Conservation (phyloP, 2,797 vertebrate species). For the Mus caroli region DNA sequence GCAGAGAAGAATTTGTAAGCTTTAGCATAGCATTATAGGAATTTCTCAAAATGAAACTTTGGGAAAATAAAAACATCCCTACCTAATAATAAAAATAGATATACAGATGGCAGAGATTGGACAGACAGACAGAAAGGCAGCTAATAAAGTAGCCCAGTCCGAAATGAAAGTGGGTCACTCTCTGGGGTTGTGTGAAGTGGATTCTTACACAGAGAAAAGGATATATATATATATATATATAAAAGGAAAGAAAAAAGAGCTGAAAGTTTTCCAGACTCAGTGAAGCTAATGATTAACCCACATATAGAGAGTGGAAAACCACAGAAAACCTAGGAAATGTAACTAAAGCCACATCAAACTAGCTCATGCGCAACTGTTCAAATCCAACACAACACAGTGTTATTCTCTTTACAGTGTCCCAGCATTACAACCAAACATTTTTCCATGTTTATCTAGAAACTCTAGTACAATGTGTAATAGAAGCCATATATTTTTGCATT, state of each 20-base stretch:
- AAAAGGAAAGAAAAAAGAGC: background rate
- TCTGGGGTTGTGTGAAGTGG: background rate
- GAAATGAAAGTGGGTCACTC: background rate
- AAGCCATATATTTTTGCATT: too few relatives aligned
- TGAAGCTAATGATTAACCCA: background rate
- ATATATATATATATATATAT: too few relatives aligned
- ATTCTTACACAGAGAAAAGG: background rate
- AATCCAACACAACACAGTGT: background rate
- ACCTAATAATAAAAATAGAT: background rate
- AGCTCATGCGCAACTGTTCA: too few relatives aligned
- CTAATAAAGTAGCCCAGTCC: background rate
- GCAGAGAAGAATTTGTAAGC: background rate
- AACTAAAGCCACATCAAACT: background rate
- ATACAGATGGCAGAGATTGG: background rate
- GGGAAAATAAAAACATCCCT: background rate
- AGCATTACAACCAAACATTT: background rate
- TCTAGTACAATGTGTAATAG: background rate
- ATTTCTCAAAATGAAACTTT: background rate
- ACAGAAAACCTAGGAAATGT: background rate
- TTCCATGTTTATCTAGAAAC: too few relatives aligned
- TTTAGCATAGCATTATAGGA: background rate
- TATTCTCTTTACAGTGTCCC: background rate
- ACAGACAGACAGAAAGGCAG: background rate
- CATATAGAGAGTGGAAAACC: too few relatives aligned
- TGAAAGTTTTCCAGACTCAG: background rate